Evolutionary conservation across 2,113 vertebrate genomes (phyloP).

Genomic region (Laticauda colubrina): DNA sequence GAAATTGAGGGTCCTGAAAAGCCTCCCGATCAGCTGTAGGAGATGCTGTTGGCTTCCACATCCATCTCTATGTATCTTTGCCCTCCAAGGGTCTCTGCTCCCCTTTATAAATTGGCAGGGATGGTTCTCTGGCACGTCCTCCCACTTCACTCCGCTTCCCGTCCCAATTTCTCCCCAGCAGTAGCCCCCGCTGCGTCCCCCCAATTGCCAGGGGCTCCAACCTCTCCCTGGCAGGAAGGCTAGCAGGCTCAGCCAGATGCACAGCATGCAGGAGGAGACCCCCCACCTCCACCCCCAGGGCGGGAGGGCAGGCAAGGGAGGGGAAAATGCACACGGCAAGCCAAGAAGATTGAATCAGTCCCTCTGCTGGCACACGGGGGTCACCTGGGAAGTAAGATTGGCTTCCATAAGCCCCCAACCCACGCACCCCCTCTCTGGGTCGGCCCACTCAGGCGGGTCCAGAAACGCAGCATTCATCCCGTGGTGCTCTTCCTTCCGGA

Average conservation of each 20-base stretch:
- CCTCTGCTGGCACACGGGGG: background rate
- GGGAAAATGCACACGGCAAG: background rate
- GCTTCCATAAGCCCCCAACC: background rate
- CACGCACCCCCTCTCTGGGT: background rate
- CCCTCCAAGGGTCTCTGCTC: background rate
- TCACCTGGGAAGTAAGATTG: background rate
- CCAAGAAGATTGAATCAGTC: background rate
- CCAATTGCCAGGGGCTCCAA: background rate
- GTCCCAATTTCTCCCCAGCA: background rate
- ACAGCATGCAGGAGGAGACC: background rate
- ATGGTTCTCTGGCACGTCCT: background rate
- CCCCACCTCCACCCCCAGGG: background rate
- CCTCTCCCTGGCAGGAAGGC: background rate
- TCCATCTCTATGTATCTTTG: background rate
- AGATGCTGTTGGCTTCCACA: slow-evolving; percentile 32
- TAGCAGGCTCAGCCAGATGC: background rate
- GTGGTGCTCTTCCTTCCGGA: background rate
- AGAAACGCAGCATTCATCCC: background rate
- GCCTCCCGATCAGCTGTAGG: no score
- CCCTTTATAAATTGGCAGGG: background rate
- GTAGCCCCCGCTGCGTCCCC: background rate
- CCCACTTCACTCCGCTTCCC: background rate
- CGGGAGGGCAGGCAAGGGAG: background rate
- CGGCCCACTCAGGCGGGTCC: background rate
- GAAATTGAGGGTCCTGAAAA: background rate